Conservation (phyloP, 2,797 vertebrate genomes). For the Podarcis lilfordi region DNA sequence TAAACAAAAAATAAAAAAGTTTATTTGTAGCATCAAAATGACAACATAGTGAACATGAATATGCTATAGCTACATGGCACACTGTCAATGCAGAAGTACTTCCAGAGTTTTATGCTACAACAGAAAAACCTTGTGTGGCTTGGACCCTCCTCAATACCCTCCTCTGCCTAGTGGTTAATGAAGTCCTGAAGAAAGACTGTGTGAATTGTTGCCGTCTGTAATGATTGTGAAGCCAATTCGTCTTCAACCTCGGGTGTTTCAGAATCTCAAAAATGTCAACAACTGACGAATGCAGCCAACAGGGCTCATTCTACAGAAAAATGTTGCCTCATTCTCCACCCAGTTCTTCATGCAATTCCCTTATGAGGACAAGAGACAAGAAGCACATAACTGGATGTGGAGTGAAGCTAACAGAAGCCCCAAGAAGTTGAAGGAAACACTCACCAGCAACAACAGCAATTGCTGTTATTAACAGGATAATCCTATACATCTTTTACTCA, state of each 20-base stretch:
- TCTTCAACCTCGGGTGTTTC: neutral
- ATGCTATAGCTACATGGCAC: neutral
- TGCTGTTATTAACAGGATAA: too few species aligned
- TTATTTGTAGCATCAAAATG: neutral
- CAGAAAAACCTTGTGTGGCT: neutral
- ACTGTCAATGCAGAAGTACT: neutral
- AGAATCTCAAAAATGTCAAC: slow-evolving; percentile 30
- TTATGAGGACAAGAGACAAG: neutral
- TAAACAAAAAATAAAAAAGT: too few species aligned
- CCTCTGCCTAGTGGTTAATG: neutral
- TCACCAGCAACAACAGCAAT: too few species aligned
- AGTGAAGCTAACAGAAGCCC: neutral
- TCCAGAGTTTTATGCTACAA: neutral
- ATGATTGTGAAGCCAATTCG: neutral
- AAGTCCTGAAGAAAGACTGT: neutral
- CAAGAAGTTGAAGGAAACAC: neutral
- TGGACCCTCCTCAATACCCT: neutral
- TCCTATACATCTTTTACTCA: too few species aligned
- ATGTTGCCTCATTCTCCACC: neutral
- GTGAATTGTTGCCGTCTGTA: neutral
- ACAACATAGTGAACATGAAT: neutral
- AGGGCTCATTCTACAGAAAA: neutral
- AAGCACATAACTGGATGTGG: neutral
- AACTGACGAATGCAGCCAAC: neutral
- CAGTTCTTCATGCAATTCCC: neutral